Conservation (phyloP, 37 sponge, comb jelly and placozoan genomes). For the Theonella swinhoei region DNA sequence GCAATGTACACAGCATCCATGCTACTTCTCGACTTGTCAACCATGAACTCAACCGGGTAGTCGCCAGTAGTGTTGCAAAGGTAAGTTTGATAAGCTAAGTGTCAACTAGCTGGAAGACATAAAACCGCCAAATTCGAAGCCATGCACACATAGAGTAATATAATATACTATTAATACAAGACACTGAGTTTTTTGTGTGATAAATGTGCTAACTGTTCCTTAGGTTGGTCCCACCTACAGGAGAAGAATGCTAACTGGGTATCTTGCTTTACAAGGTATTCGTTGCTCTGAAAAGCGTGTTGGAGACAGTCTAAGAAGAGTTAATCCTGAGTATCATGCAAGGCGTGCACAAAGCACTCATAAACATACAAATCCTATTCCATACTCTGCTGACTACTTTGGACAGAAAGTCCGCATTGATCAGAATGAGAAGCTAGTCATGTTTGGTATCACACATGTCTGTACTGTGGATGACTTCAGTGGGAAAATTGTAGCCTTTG, state of each 20-base stretch:
- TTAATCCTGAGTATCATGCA: conserved; percentile 14
- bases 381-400: conserved; percentile 50
- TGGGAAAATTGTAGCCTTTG: conserved; percentile 39
- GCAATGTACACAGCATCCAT: conserved; percentile 22
- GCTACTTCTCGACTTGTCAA: conserved; percentile 21
- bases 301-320: neutral
- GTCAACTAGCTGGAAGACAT: too few relatives aligned
- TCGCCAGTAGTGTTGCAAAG: neutral
- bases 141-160: too few relatives aligned
- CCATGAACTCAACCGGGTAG: neutral
- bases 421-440: conserved; percentile 55
- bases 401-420: conserved; percentile 54
- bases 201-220: neutral
- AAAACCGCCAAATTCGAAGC: too few relatives aligned
- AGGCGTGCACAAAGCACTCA: neutral
- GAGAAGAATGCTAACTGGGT: conserved; percentile 30
- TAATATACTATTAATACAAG: too few relatives aligned
- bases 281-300: conserved; percentile 11
- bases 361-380: conserved; percentile 15
- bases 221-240: conserved; percentile 61
- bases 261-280: conserved; percentile 30
- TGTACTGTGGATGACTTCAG: conserved; percentile 41
- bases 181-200: too few relatives aligned
- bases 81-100: too few relatives aligned
- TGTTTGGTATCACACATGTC: conserved; percentile 52